phyloP scores from a whole-genome alignment of 2,113 vertebrate species.

The Daphoenositta chrysoptera region DNA sequence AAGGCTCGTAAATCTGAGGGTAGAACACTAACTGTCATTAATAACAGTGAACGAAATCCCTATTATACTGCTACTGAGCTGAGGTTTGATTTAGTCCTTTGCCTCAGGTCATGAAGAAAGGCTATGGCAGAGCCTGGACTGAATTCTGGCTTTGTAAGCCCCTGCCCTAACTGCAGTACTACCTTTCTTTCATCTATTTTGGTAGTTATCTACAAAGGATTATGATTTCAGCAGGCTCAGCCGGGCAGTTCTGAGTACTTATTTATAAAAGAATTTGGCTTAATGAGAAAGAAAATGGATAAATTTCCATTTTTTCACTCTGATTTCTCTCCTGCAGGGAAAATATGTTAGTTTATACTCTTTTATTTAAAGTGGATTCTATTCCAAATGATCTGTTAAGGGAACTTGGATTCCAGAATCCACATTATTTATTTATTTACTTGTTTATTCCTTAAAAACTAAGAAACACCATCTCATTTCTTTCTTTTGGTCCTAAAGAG shows the following conservation, averaged over 20 bases:
- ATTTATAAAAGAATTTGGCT: constrained; percentile 27
- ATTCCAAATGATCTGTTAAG: not conserved
- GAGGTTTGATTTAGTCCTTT: constrained; percentile 7
- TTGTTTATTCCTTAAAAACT: not conserved
- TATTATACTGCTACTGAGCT: not conserved
- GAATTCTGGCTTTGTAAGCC: not conserved
- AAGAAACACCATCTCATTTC: not conserved
- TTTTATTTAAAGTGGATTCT: not conserved
- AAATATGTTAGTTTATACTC: not conserved
- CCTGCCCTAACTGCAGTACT: not conserved
- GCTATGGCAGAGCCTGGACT: not conserved
- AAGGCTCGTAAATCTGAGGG: constrained; percentile 10
- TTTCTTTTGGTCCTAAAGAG: not conserved
- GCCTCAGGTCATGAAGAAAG: constrained; percentile 18
- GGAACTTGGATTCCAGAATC: not conserved
- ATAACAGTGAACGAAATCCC: constrained; percentile 30
- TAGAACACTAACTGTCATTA: constrained; percentile 14
- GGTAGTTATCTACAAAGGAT: constrained; percentile 16
- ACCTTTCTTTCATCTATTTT: not conserved
- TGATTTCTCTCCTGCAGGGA: constrained; percentile 3
- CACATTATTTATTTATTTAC: not conserved
- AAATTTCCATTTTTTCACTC: not conserved
- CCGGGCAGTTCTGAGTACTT: constrained; percentile 20
- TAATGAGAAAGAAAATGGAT: constrained; percentile 13
- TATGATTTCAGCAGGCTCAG: not conserved